phyloP scores from a whole-genome alignment of 1,140 invertebrate genomes.

The Parapsyche elsis region DNA sequence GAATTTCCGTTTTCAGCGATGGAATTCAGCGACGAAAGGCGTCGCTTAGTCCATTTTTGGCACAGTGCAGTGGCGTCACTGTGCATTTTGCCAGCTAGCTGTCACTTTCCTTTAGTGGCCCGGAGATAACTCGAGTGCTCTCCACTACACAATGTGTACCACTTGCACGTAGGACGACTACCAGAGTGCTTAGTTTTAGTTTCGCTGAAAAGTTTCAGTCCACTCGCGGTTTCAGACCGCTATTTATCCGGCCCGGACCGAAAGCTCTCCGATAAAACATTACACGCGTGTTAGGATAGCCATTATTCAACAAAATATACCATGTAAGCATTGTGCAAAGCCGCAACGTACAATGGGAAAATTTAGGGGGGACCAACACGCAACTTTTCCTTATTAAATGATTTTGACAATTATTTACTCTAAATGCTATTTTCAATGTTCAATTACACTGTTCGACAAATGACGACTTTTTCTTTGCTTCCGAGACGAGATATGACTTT shows the following conservation, averaged over 20 bases:
- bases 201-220: background rate
- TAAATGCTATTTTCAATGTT: too few relatives aligned
- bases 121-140: background rate
- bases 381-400: too few relatives aligned
- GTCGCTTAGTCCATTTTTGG: background rate
- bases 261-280: constrained; percentile 12
- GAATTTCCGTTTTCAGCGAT: too few relatives aligned
- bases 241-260: background rate
- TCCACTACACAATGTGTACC: background rate
- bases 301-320: too few relatives aligned
- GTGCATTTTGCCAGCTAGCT: constrained; percentile 29
- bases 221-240: background rate
- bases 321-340: too few relatives aligned
- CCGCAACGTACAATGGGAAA: too few relatives aligned
- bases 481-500: too few relatives aligned
- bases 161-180: constrained; percentile 2
- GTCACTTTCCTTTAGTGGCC: constrained; percentile 33
- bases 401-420: too few relatives aligned
- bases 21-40: background rate
- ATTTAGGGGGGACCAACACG: too few relatives aligned
- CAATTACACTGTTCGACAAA: too few relatives aligned
- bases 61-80: background rate
- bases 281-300: background rate
- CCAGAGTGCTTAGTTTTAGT: background rate
- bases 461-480: too few relatives aligned